Base-by-base conservation (phyloP, 1,140 invertebrate genomes). In the Drosophila biarmipes region DNA sequence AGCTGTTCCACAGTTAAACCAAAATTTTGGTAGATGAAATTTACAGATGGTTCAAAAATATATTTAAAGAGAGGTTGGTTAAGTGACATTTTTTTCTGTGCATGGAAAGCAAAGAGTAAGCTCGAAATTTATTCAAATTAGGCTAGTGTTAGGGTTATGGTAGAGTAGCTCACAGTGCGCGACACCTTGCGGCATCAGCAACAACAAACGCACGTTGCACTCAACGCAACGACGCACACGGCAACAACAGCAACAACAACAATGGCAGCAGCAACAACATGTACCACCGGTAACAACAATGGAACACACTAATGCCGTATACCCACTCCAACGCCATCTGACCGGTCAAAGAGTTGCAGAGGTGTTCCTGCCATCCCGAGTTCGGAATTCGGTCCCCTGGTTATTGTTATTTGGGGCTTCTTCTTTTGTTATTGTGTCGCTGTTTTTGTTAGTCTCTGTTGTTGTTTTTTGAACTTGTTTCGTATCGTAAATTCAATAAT, bases 401-500 rank as follows among this genome's bases (percentile, higher is more conserved):
- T 78, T 81, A 66, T 71, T 85, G 62, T 77, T 58, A 55, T 55
- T 69, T 68, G 12, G 63, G 42, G 59, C 59, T 64, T 66, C 63
- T 64, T 27, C 24, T 66, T 66, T 63, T 63, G 58, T 66, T 64
- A 27, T 37, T 55, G 35, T 43, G 24, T 57, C 15, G 57, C 51
- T 53, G 56, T 46, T 55, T 27, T 66, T 79, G 48, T 67, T 62
- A 27, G 35, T 63, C 37, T 59, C 29, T 72, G 71, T 63, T 68
- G 48, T 45, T 62, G 46, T 56, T 80, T 81, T 86, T 59, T 78
- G 80, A 90, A 90, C 86, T 87, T 90, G 87, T 90, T 90, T 85
- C 89, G 81, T 85, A 91, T 91, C 89, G 89, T 91, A 91, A 91
- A 91, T 91, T 91, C 89, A 91, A 91, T 91, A 91, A 91, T 91